Percentiles rank a stretch among this genome's conserved stretches.
Evolutionary conservation across 37 sponge, comb jelly and placozoan species (phyloP).

Genomic region (Eunapius fragilis): DNA sequence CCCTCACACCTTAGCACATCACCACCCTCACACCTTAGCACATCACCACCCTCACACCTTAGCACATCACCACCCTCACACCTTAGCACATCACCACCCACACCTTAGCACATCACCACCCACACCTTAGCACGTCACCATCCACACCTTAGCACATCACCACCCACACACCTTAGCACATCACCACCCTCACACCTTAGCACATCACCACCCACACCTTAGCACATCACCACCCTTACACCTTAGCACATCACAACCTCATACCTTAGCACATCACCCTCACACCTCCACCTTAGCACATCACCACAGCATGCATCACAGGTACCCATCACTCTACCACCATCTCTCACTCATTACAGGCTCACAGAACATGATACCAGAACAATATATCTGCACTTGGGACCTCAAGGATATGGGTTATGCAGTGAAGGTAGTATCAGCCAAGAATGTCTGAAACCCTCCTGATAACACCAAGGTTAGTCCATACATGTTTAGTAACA

Average conservation of each 20-base stretch:
- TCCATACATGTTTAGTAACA: not conserved
- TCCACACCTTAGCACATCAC: too few relatives aligned
- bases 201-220: too few relatives aligned
- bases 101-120: too few relatives aligned
- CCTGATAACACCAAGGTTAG: constrained; percentile 70
- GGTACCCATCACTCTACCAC: constrained; percentile 14
- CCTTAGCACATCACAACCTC: constrained; percentile 22
- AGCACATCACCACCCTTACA: constrained; percentile 21
- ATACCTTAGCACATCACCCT: too few relatives aligned
- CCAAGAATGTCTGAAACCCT: constrained; percentile 78
- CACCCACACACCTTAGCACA: constrained; percentile 22
- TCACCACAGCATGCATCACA: too few relatives aligned
- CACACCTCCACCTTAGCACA: too few relatives aligned
- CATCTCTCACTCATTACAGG: constrained; percentile 2
- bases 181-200: too few relatives aligned
- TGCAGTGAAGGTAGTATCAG: constrained; percentile 55
- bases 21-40: too few relatives aligned
- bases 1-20: too few relatives aligned
- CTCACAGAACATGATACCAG: not conserved
- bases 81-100: constrained; percentile 18
- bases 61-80: too few relatives aligned
- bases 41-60: too few relatives aligned
- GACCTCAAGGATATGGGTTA: constrained; percentile 39
- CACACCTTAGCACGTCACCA: too few relatives aligned
- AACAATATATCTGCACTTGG: constrained; percentile 41